Percentiles rank a stretch among this genome's conserved stretches.
Evolutionary conservation across 1,140 invertebrate genomes (phyloP).

Genomic region (Mamestra configurata): DNA sequence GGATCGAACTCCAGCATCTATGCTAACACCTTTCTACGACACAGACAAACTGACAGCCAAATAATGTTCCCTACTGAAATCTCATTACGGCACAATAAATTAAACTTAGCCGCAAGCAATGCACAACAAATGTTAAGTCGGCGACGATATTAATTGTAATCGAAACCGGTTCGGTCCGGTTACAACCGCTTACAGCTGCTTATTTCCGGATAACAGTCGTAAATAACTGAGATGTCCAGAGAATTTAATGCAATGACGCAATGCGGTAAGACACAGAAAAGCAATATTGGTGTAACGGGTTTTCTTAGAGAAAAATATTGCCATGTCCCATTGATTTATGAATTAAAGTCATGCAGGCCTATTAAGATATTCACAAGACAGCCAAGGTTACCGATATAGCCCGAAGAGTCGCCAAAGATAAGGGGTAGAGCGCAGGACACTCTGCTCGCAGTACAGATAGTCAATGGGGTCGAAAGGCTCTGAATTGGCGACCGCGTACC

Average conservation of each 20-base stretch:
- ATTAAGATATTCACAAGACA: too few species aligned
- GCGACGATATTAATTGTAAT: conserved; percentile 61
- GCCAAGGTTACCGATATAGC: too few species aligned
- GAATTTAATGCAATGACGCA: conserved; percentile 48
- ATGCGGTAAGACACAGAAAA: conserved; percentile 29
- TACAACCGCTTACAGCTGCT: conserved; percentile 31
- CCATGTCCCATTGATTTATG: neutral
- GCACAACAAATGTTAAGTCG: conserved; percentile 46
- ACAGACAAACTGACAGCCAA: conserved; percentile 24
- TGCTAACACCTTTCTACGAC: neutral
- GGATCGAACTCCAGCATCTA: too few species aligned
- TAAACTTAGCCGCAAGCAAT: conserved; percentile 48
- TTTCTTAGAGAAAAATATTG: conserved; percentile 6
- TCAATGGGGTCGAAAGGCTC: too few species aligned
- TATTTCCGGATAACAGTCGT: conserved; percentile 35
- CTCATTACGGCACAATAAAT: conserved; percentile 54
- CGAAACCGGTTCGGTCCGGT: conserved; percentile 44
- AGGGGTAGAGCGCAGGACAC: too few species aligned
- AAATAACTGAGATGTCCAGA: conserved; percentile 49
- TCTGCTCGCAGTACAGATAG: too few species aligned
- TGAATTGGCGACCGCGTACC: too few species aligned
- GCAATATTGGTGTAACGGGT: conserved; percentile 3
- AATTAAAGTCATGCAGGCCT: neutral
- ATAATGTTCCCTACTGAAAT: conserved; percentile 37
- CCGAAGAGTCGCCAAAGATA: too few species aligned